Evolutionary conservation across 2,888 invertebrate genomes (phyloP).

Genomic region (Copidosoma aretas): DNA sequence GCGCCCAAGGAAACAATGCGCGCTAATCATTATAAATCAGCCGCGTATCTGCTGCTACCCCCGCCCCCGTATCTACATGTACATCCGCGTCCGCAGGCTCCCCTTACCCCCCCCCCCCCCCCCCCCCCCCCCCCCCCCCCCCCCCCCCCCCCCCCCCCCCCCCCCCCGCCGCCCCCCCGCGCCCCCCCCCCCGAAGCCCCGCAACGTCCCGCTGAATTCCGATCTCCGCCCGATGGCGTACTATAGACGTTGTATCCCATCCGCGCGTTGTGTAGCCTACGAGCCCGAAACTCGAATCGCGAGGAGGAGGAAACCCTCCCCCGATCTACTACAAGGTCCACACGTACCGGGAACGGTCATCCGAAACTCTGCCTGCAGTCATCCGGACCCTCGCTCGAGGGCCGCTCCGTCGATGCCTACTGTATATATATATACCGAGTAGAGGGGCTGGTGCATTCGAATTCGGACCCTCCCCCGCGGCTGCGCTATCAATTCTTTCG

Average conservation of each 20-base stretch:
- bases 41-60: constrained; percentile 40
- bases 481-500: too few species aligned
- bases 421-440: neutral
- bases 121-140: neutral
- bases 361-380: constrained; percentile 32
- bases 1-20: constrained; percentile 49
- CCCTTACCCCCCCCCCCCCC: neutral
- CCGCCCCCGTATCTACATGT: constrained; percentile 43
- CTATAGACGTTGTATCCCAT: too few species aligned
- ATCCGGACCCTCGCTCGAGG: constrained; percentile 24
- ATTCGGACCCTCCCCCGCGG: neutral
- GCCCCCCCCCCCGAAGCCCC: constrained; percentile 43
- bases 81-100: constrained; percentile 5
- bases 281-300: constrained; percentile 33
- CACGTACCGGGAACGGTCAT: constrained; percentile 24
- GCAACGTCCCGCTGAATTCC: constrained; percentile 51
- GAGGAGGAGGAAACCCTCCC: constrained; percentile 26
- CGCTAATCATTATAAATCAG: constrained; percentile 57
- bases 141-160: constrained; percentile 41
- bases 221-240: constrained; percentile 19
- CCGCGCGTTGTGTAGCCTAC: too few species aligned
- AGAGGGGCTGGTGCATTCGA: neutral
- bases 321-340: constrained; percentile 15
- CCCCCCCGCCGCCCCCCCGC: neutral
- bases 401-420: constrained; percentile 1